phyloP scores from a whole-genome alignment of 2,797 vertebrate genomes.

The Aplochiton taeniatus region DNA sequence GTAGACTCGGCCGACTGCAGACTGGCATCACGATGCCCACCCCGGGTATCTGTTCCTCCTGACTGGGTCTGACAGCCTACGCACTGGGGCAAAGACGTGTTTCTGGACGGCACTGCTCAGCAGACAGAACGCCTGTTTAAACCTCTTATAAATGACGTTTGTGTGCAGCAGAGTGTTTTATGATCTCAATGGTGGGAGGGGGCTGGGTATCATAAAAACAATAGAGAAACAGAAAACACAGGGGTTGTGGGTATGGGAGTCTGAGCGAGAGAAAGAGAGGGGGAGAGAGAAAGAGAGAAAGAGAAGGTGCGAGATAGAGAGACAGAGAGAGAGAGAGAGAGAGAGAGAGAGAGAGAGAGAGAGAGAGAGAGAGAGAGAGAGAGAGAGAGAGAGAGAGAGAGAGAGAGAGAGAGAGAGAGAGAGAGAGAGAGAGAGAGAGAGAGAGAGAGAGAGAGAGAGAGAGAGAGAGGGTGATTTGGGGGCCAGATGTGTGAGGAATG shows the following conservation, averaged over 20 bases:
- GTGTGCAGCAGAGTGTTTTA: constrained; percentile 56
- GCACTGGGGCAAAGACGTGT: constrained; percentile 41
- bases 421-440: background rate
- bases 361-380: constrained; percentile 6
- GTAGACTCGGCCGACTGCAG: no score
- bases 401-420: constrained; percentile 41
- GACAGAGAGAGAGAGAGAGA: background rate
- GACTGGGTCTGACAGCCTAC: no score
- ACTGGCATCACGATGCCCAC: no score
- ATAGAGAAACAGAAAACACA: constrained; percentile 77
- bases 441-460: constrained; percentile 48
- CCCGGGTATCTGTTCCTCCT: no score
- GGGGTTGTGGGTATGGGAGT: constrained; percentile 74
- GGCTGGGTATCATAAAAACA: constrained; percentile 67
- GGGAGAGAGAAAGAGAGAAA: constrained; percentile 51
- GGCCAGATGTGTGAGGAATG: constrained; percentile 84
- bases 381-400: constrained; percentile 8
- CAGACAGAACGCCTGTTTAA: constrained; percentile 48
- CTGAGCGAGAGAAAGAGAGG: constrained; percentile 12
- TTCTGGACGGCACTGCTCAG: constrained; percentile 57
- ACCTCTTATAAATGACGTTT: constrained; percentile 63
- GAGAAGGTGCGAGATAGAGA: constrained; percentile 66
- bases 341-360: constrained; percentile 47
- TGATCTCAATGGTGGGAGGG: constrained; percentile 50
- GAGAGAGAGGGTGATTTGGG: constrained; percentile 62